These are phyloP conservation scores for Otus scops DNA, from an alignment of 2,797 vertebrate species.

Conservation along the genomic window DNA sequence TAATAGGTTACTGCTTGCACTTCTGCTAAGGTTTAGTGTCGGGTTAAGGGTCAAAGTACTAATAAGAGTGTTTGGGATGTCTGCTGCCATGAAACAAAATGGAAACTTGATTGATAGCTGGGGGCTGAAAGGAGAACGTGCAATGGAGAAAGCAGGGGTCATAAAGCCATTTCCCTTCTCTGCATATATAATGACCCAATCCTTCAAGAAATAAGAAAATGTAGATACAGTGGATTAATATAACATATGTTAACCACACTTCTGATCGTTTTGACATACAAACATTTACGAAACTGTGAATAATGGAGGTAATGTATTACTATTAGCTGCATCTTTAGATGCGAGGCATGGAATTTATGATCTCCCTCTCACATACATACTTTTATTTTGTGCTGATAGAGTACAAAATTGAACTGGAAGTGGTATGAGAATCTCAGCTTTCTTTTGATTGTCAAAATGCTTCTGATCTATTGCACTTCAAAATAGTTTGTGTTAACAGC, in stretches of 20 bases:
- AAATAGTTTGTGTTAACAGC: neutral
- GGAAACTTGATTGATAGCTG: conserved; percentile 99
- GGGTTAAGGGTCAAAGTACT: conserved; percentile 90
- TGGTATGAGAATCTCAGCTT: neutral
- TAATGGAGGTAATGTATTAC: conserved; percentile 29
- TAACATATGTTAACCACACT: conserved; percentile 86
- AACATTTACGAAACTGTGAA: conserved; percentile 85
- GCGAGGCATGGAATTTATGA: neutral
- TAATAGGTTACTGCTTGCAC: conserved; percentile 79
- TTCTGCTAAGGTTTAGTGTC: conserved; percentile 85
- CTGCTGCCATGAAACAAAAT: conserved; percentile 98
- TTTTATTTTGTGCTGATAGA: neutral
- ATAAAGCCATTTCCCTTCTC: conserved; percentile 83
- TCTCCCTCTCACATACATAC: neutral
- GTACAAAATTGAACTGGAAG: neutral
- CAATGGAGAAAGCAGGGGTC: conserved; percentile 88
- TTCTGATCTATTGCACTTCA: neutral
- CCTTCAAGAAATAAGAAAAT: conserved; percentile 77
- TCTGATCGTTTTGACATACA: conserved; percentile 82
- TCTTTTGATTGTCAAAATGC: neutral
- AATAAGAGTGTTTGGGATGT: conserved; percentile 98
- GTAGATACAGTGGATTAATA: conserved; percentile 87
- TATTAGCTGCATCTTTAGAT: neutral
- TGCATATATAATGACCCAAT: conserved; percentile 80
- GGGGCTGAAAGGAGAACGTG: conserved; percentile 80